Evolutionary conservation across 2,797 vertebrate genomes (phyloP).

Genomic region (Cercopithecus hamlyni): DNA sequence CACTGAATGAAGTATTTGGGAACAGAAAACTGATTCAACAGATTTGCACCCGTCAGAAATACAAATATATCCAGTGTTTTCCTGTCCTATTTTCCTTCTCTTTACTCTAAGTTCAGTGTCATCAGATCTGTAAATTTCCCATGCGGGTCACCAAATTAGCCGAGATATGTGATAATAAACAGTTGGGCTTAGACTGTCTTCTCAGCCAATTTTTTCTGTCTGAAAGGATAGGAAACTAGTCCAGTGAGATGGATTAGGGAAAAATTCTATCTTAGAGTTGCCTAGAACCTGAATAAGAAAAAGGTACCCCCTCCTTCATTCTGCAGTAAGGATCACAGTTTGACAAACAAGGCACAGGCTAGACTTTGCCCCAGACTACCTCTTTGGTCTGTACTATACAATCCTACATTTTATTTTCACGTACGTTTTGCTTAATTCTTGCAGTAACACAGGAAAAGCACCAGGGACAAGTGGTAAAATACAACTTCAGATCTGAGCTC

Average conservation of each 20-base stretch:
- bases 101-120: background rate
- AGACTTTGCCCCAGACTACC: background rate
- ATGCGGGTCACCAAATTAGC: background rate
- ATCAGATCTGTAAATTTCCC: background rate
- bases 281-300: background rate
- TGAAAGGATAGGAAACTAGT: background rate
- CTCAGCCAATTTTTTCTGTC: background rate
- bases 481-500: background rate
- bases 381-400: background rate
- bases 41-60: constrained; percentile 3
- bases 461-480: background rate
- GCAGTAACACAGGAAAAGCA: background rate
- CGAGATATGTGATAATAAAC: background rate
- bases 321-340: background rate
- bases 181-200: background rate
- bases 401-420: background rate
- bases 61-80: background rate
- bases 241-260: background rate
- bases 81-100: constrained; percentile 35
- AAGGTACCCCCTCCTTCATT: background rate
- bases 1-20: background rate
- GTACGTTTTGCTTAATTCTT: background rate
- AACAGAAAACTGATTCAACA: constrained; percentile 44
- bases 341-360: background rate
- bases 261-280: background rate